A percentile compares a stretch with the other conserved stretches of the same genome.
Evolutionary conservation across 2,797 vertebrate species (phyloP).

Genomic region (Cephalopachus bancanus): DNA sequence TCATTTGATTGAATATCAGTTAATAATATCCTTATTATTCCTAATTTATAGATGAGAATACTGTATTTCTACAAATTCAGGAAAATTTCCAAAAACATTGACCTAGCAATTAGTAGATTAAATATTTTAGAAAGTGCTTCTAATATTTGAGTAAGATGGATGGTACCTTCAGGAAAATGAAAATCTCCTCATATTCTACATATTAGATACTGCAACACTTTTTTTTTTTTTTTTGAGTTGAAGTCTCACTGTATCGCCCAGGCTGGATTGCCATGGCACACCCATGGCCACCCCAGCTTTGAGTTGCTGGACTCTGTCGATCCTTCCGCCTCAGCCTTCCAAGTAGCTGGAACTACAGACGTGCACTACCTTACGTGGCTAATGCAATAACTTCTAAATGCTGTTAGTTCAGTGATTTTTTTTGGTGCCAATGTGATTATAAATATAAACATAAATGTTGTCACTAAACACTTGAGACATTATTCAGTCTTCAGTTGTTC

Average conservation of each 20-base stretch:
- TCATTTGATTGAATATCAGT: not conserved
- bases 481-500: not conserved
- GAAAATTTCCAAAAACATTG: not conserved
- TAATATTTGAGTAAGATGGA: not conserved
- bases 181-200: not conserved
- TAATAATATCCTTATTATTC: not conserved
- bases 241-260: too few species aligned
- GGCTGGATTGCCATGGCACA: too few species aligned
- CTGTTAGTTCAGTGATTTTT: not conserved
- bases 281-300: too few species aligned
- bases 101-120: not conserved
- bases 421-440: not conserved
- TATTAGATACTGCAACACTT: not conserved
- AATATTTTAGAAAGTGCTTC: not conserved
- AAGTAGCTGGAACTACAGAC: too few species aligned
- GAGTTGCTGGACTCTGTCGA: too few species aligned
- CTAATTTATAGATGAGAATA: not conserved
- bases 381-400: not conserved
- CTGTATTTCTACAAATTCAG: not conserved
- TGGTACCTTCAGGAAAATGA: not conserved
- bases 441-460: slow-evolving; percentile 20
- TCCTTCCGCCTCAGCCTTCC: too few species aligned
- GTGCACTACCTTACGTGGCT: too few species aligned
- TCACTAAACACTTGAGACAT: not conserved
- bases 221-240: too few species aligned